Conservation (phyloP, 2,888 invertebrate species). For the Athetis lepigone region DNA sequence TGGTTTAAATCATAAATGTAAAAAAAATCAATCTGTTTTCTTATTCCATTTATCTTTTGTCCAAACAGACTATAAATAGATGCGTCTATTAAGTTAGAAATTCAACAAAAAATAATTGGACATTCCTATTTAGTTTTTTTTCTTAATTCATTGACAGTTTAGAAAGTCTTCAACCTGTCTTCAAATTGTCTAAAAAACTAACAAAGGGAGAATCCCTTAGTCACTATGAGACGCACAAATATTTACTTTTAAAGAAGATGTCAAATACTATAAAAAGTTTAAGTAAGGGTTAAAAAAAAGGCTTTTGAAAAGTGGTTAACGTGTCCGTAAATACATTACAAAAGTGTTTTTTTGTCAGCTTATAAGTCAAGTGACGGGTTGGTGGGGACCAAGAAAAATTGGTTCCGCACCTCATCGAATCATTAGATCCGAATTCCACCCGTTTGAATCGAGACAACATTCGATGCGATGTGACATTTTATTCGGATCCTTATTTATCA, state of each 20-base stretch:
- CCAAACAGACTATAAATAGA: constrained; percentile 17
- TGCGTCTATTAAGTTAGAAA: constrained; percentile 41
- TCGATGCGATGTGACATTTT: not conserved
- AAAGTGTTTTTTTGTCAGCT: not conserved
- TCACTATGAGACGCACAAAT: constrained; percentile 73
- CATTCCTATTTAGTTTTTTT: constrained; percentile 54
- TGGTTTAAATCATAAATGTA: no score
- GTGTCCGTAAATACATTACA: not conserved
- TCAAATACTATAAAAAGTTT: constrained; percentile 67
- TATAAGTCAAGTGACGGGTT: not conserved
- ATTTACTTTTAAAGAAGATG: constrained; percentile 79
- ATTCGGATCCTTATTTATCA: no score
- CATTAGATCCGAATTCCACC: not conserved
- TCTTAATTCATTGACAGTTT: constrained; percentile 59
- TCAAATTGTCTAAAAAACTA: constrained; percentile 61
- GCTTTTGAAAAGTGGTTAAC: constrained; percentile 53
- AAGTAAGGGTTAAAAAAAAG: constrained; percentile 53
- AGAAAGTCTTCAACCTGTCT: constrained; percentile 64
- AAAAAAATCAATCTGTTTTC: constrained; percentile 16
- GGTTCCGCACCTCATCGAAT: not conserved
- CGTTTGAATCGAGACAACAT: not conserved
- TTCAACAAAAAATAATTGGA: constrained; percentile 54
- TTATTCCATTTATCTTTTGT: constrained; percentile 17
- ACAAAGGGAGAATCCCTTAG: constrained; percentile 70
- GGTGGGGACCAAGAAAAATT: not conserved